A percentile compares a stretch with the other conserved stretches of the same genome.
Conservation (phyloP, 2,113 vertebrate species). For the Rhineura floridana region DNA sequence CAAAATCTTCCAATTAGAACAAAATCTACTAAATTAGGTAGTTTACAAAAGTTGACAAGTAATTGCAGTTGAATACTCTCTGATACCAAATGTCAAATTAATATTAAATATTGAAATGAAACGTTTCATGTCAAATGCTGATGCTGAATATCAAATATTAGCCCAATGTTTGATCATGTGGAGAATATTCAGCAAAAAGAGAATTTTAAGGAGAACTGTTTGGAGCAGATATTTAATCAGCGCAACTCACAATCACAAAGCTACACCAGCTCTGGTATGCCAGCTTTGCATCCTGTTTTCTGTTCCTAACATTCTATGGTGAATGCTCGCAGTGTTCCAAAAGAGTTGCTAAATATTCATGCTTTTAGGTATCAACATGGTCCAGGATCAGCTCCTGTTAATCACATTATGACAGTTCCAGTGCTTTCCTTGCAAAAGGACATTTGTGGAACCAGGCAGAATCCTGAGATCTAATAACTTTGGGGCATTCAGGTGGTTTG, state of each 20-base stretch:
- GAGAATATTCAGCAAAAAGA: too few relatives aligned
- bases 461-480: background rate
- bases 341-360: background rate
- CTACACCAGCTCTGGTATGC: background rate
- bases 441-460: too few relatives aligned
- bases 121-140: too few relatives aligned
- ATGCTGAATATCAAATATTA: too few relatives aligned
- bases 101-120: too few relatives aligned
- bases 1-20: background rate
- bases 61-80: background rate
- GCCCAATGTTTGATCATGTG: too few relatives aligned
- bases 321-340: background rate
- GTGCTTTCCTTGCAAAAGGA: background rate
- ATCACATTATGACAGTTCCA: background rate
- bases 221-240: too few relatives aligned
- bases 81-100: too few relatives aligned
- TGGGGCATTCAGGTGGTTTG: background rate
- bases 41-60: too few relatives aligned
- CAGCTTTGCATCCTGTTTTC: background rate
- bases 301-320: background rate
- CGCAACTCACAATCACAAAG: too few relatives aligned
- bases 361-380: background rate
- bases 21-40: background rate
- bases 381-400: background rate
- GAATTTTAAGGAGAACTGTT: too few relatives aligned